Base-by-base conservation (phyloP, 2,797 vertebrate genomes). In the Geotrypetes seraphini region DNA sequence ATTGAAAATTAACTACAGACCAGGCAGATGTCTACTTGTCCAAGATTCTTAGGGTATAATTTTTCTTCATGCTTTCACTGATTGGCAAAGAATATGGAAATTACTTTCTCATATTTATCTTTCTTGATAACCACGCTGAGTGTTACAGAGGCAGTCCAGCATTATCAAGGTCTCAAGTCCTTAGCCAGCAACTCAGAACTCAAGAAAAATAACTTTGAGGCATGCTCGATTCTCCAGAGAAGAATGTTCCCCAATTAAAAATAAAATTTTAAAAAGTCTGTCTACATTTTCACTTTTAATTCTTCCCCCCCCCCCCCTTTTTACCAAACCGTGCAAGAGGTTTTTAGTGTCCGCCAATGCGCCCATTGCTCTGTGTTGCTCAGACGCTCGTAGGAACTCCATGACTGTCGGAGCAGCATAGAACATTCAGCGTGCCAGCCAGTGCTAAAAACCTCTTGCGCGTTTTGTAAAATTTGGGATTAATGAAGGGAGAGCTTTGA, bases 61-160 rank as follows among this genome's bases (percentile, higher is more conserved):
- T 58, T 47, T n/a, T 22, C 27, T 28, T 39, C 31, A 28, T 8
- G 22, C 19, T 38, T 36, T 49, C 19, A n/a, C n/a, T 44, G 34
- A 58, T 38, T 47, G 51, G 47, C 33, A 29, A 43, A 19, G 22
- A 5, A 1, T 37, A 65, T 56, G 60, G 73, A 79, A 67, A 56
- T 37, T 16, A 10, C 39, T 1, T 1, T 57, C 40, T 47, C 30
- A 19, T 53, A 54, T 56, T 60, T 57, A 41, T 67, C 4, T 56
- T 72, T 33, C 39, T 37, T 35, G 19, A 51, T 46, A 40, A 20
- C 30, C 33, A 8, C 22, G 55, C 55, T 23, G 53, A 54, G 15
- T 19, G 16, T 22, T 52, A 22, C 34, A 63, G 61, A 63, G 12
- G 25, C 26, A 61, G 47, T 41, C 35, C 44, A 62, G 39, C 30